phyloP scores from a whole-genome alignment of 2,113 vertebrate species.

The Spilogale gracilis region DNA sequence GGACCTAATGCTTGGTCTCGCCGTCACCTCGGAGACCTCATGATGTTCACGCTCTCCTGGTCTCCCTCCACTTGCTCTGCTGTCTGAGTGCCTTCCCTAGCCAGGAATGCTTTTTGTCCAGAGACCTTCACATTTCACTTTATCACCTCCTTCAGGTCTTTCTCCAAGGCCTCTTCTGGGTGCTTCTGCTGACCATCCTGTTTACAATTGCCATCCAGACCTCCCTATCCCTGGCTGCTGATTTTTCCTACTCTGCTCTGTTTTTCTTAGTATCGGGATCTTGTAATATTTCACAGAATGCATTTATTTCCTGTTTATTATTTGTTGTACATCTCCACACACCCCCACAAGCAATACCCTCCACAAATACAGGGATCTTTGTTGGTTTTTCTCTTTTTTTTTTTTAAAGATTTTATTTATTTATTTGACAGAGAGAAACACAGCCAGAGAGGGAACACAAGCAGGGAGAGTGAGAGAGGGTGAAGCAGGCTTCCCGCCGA shows the following conservation, averaged over 20 bases:
- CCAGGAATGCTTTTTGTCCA: not conserved
- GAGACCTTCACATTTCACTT: too few species aligned
- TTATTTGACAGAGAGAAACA: too few species aligned
- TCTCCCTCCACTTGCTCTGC: not conserved
- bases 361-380: not conserved
- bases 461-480: too few species aligned
- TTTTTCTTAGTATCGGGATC: not conserved
- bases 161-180: not conserved
- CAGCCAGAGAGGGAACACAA: too few species aligned
- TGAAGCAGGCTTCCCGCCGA: too few species aligned
- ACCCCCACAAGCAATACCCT: not conserved
- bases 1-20: not conserved
- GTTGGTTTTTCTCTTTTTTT: not conserved
- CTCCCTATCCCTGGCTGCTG: too few species aligned
- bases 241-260: not conserved
- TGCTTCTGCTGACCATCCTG: accelerated
- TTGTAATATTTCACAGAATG: not conserved
- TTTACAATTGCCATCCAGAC: too few species aligned
- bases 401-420: too few species aligned
- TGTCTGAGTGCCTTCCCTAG: not conserved
- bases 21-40: too few species aligned
- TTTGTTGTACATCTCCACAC: not conserved
- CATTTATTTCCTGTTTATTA: not conserved
- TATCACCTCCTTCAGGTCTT: not conserved
- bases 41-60: accelerated